Evolutionary conservation across 2,888 invertebrate genomes (phyloP).

Genomic region (Meganola albula): DNA sequence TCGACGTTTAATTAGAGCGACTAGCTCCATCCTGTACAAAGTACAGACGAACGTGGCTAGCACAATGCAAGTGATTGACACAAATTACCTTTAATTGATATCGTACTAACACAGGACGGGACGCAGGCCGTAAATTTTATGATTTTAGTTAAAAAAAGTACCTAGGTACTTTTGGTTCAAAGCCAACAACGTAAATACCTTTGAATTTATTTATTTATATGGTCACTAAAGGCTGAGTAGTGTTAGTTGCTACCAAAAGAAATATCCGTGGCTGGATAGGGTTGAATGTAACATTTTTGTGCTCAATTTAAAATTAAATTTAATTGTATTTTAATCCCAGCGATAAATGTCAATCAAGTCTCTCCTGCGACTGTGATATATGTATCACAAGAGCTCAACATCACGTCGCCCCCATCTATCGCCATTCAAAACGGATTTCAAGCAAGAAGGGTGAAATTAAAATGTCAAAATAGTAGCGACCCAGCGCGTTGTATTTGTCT

Average conservation of each 20-base stretch:
- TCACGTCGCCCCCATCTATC: constrained; percentile 64
- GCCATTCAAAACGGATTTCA: constrained; percentile 70
- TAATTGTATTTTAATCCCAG: constrained; percentile 75
- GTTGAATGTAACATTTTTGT: constrained; percentile 37
- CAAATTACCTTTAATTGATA: constrained; percentile 76
- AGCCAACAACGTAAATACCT: too few species aligned
- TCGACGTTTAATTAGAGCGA: constrained; percentile 71
- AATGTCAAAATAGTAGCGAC: constrained; percentile 78
- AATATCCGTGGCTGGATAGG: too few species aligned
- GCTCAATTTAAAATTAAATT: constrained; percentile 69
- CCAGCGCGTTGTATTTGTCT: constrained; percentile 71
- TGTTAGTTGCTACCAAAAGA: too few species aligned
- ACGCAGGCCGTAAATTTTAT: constrained; percentile 44
- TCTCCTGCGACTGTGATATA: constrained; percentile 62
- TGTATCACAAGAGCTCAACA: constrained; percentile 61
- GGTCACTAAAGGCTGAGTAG: too few species aligned
- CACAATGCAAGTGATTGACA: constrained; percentile 75
- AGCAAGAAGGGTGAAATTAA: constrained; percentile 78
- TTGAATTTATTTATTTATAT: too few species aligned
- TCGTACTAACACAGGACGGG: constrained; percentile 41
- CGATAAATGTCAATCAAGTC: constrained; percentile 76
- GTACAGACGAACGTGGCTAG: constrained; percentile 54
- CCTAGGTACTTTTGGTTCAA: too few species aligned
- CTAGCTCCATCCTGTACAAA: constrained; percentile 48
- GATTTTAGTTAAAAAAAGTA: too few species aligned